These are phyloP conservation scores for Sebastes melanostomus DNA, from an alignment of 2,797 vertebrate species.

Conservation along the genomic window DNA sequence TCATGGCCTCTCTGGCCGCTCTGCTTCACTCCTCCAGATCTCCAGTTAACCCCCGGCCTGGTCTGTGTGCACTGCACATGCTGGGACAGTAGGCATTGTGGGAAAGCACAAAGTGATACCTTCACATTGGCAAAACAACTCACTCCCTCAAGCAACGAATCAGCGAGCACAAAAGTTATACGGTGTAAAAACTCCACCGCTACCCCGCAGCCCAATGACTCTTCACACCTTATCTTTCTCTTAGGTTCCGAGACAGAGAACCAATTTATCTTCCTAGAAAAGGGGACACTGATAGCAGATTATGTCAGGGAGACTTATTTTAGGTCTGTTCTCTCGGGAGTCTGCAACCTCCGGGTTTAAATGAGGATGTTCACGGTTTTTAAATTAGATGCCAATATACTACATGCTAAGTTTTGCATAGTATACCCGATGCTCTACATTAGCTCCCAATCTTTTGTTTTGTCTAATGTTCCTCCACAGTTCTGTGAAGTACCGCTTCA, in stretches of 20 bases:
- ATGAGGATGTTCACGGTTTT: slow-evolving; percentile 30
- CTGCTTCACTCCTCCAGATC: slow-evolving; percentile 28
- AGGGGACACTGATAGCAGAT: slow-evolving; percentile 66
- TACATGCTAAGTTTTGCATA: neutral
- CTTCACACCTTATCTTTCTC: slow-evolving; percentile 65
- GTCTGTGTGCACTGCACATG: neutral
- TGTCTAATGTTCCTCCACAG: neutral
- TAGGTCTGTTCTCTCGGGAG: slow-evolving; percentile 35
- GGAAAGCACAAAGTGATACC: slow-evolving; percentile 14
- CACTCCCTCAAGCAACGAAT: slow-evolving; percentile 14
- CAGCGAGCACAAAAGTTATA: slow-evolving; percentile 47
- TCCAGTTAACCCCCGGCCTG: slow-evolving; percentile 10
- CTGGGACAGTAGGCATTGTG: slow-evolving; percentile 17
- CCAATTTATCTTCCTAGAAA: slow-evolving; percentile 67
- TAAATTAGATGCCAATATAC: slow-evolving; percentile 13
- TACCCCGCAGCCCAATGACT: slow-evolving; percentile 38
- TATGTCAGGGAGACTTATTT: slow-evolving; percentile 67
- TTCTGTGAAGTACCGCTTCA: neutral
- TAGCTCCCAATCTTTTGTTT: neutral
- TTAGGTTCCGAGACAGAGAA: slow-evolving; percentile 59
- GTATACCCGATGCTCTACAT: neutral
- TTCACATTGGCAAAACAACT: slow-evolving; percentile 32
- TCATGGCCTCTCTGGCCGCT: slow-evolving; percentile 9
- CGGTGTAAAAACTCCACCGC: slow-evolving; percentile 43
- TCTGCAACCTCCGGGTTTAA: slow-evolving; percentile 42